Conservation (phyloP, 2,888 invertebrate species). For the Torymus auratus region DNA sequence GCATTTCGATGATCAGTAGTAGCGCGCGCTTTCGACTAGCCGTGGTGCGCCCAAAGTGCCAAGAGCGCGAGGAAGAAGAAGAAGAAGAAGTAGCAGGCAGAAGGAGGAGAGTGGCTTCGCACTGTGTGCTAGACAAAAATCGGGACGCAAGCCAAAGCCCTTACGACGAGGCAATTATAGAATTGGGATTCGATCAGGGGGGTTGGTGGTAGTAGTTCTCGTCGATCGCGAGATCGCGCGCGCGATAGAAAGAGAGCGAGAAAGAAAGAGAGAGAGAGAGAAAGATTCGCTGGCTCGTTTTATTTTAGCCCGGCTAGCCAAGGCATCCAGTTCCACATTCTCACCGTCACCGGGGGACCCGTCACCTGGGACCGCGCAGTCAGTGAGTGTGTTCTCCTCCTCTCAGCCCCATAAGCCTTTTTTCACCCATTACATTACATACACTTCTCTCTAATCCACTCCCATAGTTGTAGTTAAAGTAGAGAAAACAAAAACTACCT, state of each 20-base stretch:
- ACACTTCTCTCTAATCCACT: too few species aligned
- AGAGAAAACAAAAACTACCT: too few species aligned
- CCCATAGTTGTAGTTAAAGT: too few species aligned
- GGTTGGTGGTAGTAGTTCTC: slow-evolving; percentile 65
- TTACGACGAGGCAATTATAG: slow-evolving; percentile 73
- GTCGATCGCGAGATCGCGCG: slow-evolving; percentile 64
- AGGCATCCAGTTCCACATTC: slow-evolving; percentile 75
- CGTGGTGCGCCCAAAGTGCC: slow-evolving; percentile 58
- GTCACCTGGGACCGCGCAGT: slow-evolving; percentile 25
- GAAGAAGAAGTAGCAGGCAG: too few species aligned
- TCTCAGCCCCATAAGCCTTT: too few species aligned
- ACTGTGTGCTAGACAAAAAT: slow-evolving; percentile 57
- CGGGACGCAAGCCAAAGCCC: slow-evolving; percentile 75
- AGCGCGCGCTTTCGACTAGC: slow-evolving; percentile 54
- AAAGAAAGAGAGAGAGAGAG: too few species aligned
- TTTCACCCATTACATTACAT: too few species aligned
- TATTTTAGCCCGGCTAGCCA: slow-evolving; percentile 75
- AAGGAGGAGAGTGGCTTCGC: neutral
- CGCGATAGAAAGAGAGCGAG: neutral
- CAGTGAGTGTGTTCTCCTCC: slow-evolving; percentile 30
- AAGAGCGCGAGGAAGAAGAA: slow-evolving; percentile 51
- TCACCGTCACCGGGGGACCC: slow-evolving; percentile 58
- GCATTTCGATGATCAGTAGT: slow-evolving; percentile 69
- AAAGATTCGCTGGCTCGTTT: slow-evolving; percentile 65
- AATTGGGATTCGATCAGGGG: slow-evolving; percentile 70